phyloP scores from a whole-genome alignment of 2,888 invertebrate species.

The Drosophila falleni region DNA sequence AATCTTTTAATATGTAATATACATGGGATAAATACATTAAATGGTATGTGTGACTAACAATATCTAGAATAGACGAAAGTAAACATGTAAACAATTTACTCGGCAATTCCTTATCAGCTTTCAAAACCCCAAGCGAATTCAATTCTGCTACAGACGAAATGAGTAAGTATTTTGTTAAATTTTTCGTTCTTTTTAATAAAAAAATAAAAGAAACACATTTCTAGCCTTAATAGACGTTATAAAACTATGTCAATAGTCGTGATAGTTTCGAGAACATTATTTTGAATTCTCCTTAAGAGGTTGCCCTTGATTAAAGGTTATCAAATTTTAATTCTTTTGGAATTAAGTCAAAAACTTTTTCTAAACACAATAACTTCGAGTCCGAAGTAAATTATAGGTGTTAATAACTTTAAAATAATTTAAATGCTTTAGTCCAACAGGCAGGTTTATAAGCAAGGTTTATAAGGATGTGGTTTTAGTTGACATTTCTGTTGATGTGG shows the following conservation, averaged over 20 bases:
- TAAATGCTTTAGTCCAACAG: background rate
- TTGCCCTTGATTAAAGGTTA: background rate
- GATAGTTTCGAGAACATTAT: too few species aligned
- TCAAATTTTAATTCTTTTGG: background rate
- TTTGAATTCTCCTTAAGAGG: background rate
- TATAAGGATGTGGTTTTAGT: background rate
- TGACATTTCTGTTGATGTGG: background rate
- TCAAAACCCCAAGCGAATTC: background rate
- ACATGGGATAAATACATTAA: background rate
- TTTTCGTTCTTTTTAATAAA: background rate
- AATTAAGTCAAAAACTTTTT: background rate
- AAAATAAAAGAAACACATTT: background rate
- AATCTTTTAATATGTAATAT: background rate
- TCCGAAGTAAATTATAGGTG: background rate
- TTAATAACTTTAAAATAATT: background rate
- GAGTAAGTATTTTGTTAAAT: background rate
- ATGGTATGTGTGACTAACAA: background rate
- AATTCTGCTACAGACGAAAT: background rate
- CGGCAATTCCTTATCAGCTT: background rate
- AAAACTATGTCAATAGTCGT: too few species aligned
- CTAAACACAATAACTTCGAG: background rate
- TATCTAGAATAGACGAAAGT: background rate
- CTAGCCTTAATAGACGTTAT: slow-evolving; percentile 1
- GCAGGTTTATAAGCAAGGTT: background rate
- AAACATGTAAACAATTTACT: background rate